These are phyloP conservation scores for Phalloptychus januarius DNA, from an alignment of 2,797 vertebrate genomes.

Conservation along the genomic window DNA sequence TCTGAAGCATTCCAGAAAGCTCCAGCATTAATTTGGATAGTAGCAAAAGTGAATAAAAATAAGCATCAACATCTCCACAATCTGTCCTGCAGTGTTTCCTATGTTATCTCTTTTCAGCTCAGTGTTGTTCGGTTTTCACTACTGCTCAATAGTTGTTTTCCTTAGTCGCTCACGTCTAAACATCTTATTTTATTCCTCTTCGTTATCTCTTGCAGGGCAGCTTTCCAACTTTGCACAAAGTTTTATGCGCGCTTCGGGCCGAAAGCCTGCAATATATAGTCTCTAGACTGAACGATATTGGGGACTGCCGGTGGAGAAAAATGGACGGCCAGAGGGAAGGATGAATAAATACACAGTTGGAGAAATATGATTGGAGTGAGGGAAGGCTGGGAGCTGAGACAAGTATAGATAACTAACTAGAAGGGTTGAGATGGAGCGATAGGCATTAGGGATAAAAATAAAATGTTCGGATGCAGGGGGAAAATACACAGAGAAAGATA, in stretches of 20 bases:
- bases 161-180: background rate
- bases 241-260: constrained; percentile 1
- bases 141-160: background rate
- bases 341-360: constrained; percentile 11
- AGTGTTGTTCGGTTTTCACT: background rate
- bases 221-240: background rate
- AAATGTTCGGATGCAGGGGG: background rate
- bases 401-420: constrained; percentile 21
- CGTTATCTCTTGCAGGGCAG: background rate
- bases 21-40: too few species aligned
- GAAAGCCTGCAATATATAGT: background rate
- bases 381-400: constrained; percentile 8
- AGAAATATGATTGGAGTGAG: constrained; percentile 24
- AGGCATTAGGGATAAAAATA: constrained; percentile 1
- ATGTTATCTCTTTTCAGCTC: background rate
- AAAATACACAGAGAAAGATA: background rate
- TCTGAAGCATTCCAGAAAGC: too few species aligned
- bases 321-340: constrained; percentile 9
- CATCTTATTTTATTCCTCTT: background rate
- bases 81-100: background rate
- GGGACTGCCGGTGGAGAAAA: constrained; percentile 17
- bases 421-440: constrained; percentile 6
- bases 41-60: too few species aligned
- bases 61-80: background rate
- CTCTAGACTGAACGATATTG: constrained; percentile 1